Percentiles rank a stretch among this genome's conserved stretches.
phyloP scores from a whole-genome alignment of 1,140 invertebrate genomes.

The Drosophila erecta region DNA sequence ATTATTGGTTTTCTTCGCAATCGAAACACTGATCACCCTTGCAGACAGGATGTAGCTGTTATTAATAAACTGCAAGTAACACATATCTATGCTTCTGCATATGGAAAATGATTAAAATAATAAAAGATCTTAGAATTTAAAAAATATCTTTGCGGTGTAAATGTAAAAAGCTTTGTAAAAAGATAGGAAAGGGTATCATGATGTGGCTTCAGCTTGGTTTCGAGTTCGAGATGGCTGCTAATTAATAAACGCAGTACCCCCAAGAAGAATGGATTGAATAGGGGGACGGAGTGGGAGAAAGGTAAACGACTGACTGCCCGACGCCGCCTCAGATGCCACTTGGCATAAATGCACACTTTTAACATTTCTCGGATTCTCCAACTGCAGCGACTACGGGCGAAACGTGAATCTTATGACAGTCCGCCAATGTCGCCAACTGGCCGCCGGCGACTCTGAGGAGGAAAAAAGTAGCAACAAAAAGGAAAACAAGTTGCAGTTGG shows the following conservation, averaged over 20 bases:
- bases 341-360: slow-evolving; percentile 83
- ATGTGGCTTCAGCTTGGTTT: slow-evolving; percentile 7
- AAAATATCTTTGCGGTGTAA: too few species aligned
- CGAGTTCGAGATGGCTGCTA: slow-evolving; percentile 59
- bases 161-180: not conserved
- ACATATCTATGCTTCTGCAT: too few species aligned
- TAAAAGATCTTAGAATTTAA: too few species aligned
- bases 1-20: not conserved
- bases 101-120: too few species aligned
- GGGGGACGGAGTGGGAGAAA: slow-evolving; percentile 26
- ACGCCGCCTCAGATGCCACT: slow-evolving; percentile 73
- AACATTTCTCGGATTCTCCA: slow-evolving; percentile 82
- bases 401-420: slow-evolving; percentile 80
- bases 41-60: not conserved
- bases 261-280: slow-evolving; percentile 15
- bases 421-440: slow-evolving; percentile 51
- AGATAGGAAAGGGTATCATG: slow-evolving; percentile 1
- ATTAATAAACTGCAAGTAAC: too few species aligned
- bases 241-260: slow-evolving; percentile 72
- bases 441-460: slow-evolving; percentile 16
- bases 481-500: slow-evolving; percentile 69
- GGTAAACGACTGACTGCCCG: slow-evolving; percentile 24
- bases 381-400: slow-evolving; percentile 63
- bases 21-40: slow-evolving; percentile 16
- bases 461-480: slow-evolving; percentile 28